Percentiles rank a stretch among this genome's conserved stretches.
phyloP scores from a whole-genome alignment of 2,888 invertebrate species.

The Fragum fragum region DNA sequence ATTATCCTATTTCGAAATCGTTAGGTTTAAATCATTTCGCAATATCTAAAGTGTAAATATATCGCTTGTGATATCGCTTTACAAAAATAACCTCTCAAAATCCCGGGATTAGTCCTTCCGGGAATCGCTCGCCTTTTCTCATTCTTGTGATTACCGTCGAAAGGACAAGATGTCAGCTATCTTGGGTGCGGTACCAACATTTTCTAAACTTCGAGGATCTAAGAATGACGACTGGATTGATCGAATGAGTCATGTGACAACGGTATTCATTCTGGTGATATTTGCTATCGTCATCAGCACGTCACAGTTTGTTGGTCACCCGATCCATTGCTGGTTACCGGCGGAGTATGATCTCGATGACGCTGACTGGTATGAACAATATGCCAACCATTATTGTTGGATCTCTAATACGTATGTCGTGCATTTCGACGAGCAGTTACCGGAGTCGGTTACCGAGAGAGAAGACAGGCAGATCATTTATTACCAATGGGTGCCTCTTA shows the following conservation, averaged over 20 bases:
- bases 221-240: conserved; percentile 79
- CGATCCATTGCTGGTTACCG: conserved; percentile 75
- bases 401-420: conserved; percentile 74
- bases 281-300: conserved; percentile 77
- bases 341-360: conserved; percentile 64
- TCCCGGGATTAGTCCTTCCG: background rate
- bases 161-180: background rate
- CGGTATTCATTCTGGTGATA: conserved; percentile 73
- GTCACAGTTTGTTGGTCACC: conserved; percentile 73
- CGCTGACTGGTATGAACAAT: conserved; percentile 64
- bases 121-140: background rate
- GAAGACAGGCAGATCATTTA: conserved; percentile 70
- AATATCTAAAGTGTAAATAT: background rate
- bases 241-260: conserved; percentile 74
- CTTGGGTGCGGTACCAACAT: conserved; percentile 59
- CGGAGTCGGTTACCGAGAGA: conserved; percentile 58
- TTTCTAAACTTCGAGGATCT: conserved; percentile 67
- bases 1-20: background rate
- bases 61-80: background rate
- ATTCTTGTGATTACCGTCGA: background rate
- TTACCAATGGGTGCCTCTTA: conserved; percentile 64
- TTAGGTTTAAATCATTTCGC: background rate
- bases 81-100: background rate
- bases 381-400: conserved; percentile 73
- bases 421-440: conserved; percentile 65